phyloP scores from a whole-genome alignment of 2,113 vertebrate species.

The Oxyruncus cristatus region DNA sequence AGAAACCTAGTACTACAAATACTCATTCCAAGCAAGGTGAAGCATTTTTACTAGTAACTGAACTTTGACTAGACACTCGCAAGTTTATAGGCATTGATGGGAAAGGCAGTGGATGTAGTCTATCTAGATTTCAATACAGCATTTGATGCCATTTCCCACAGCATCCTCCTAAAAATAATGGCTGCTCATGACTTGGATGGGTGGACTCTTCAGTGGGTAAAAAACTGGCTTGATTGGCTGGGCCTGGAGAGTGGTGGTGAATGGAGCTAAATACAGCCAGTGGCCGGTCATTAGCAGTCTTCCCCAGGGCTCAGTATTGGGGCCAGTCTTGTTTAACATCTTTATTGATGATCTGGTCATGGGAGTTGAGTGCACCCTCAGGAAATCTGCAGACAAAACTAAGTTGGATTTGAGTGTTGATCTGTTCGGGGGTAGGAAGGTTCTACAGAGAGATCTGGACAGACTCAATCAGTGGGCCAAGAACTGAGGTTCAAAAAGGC shows the following conservation, averaged over 20 bases:
- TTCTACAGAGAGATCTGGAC: neutral
- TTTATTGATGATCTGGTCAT: no score
- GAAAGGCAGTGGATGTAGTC: neutral
- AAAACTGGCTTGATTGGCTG: neutral
- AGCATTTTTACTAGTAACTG: neutral
- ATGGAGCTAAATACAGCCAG: neutral
- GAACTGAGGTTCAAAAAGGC: neutral
- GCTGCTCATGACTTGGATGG: neutral
- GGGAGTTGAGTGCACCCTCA: neutral
- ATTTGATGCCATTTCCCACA: neutral
- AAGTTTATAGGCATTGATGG: neutral
- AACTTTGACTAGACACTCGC: neutral
- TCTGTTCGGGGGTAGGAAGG: neutral
- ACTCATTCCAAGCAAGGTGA: neutral
- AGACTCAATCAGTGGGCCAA: neutral
- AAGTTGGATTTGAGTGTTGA: neutral
- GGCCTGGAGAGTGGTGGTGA: rapidly evolving
- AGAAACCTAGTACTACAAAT: neutral
- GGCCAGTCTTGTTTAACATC: neutral
- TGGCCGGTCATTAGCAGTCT: rapidly evolving
- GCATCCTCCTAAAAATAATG: neutral
- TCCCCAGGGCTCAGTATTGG: neutral
- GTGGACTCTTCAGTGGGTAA: neutral
- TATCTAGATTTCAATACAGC: neutral
- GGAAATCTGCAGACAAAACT: neutral